Percentiles rank a stretch among this genome's conserved stretches.
Evolutionary conservation across 2,888 invertebrate genomes (phyloP).

Genomic region (Melinaea marsaeus): DNA sequence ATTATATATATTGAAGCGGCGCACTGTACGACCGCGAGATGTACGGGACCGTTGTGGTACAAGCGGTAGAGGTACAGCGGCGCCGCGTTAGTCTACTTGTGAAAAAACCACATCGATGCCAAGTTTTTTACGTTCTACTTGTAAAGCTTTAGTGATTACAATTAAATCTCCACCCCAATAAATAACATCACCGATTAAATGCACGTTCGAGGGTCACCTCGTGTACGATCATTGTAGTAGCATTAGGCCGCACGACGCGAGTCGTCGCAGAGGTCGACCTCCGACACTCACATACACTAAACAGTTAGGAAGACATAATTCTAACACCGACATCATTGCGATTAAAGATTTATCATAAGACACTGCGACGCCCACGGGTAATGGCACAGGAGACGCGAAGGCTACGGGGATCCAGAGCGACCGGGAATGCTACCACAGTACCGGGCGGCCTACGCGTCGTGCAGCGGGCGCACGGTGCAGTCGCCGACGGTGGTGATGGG

Average conservation of each 20-base stretch:
- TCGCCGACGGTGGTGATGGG: conserved; percentile 72
- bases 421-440: conserved; percentile 55
- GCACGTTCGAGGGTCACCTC: conserved; percentile 65
- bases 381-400: conserved; percentile 26
- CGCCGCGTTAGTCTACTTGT: conserved; percentile 22
- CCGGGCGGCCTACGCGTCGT: conserved; percentile 57
- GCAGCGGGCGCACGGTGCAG: conserved; percentile 71
- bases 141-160: conserved; percentile 63
- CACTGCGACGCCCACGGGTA: conserved; percentile 18
- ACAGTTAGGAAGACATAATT: conserved; percentile 32
- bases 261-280: not conserved
- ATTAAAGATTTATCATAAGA: conserved; percentile 20
- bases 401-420: conserved; percentile 12
- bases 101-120: conserved; percentile 33
- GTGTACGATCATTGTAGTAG: conserved; percentile 59
- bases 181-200: conserved; percentile 66
- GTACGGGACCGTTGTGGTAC: not conserved
- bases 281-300: conserved; percentile 14
- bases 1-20: conserved; percentile 28
- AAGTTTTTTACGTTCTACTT: conserved; percentile 28
- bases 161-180: conserved; percentile 54
- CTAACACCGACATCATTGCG: conserved; percentile 21
- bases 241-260: conserved; percentile 38
- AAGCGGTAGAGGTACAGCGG: not conserved
- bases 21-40: conserved; percentile 2